A percentile compares a stretch with the other conserved stretches of the same genome.
Evolutionary conservation across 2,113 vertebrate genomes (phyloP).

Genomic region (Cebidichthys violaceus): DNA sequence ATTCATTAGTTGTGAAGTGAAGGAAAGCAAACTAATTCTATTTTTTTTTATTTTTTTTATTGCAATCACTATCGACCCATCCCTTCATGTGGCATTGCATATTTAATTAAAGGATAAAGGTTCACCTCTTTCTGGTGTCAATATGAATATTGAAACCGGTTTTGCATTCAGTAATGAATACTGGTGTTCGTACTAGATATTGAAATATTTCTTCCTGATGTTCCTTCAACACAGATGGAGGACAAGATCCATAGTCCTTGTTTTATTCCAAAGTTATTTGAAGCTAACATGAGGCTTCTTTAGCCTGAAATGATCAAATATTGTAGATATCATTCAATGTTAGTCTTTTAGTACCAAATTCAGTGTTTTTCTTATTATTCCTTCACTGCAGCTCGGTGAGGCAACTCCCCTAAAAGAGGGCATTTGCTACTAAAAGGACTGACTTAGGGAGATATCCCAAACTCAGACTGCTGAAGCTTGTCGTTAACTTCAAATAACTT

Average conservation of each 20-base stretch:
- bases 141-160: not conserved
- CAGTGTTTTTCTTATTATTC: not conserved
- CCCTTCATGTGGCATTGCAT: no score
- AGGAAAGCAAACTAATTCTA: not conserved
- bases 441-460: no score
- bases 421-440: no score
- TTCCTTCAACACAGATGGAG: not conserved
- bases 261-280: not conserved
- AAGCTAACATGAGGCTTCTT: not conserved
- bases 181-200: not conserved
- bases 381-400: not conserved
- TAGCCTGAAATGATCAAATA: not conserved
- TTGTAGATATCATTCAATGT: not conserved
- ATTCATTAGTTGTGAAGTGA: not conserved
- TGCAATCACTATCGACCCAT: not conserved
- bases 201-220: not conserved
- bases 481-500: not conserved
- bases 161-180: not conserved
- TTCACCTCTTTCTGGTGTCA: not conserved
- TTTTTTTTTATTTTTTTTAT: no score
- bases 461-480: not conserved
- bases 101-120: not conserved
- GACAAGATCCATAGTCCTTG: not conserved
- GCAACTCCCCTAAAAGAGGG: not conserved
- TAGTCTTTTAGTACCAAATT: not conserved